A percentile compares a stretch with the other conserved stretches of the same genome.
Conservation (phyloP, 2,888 invertebrate species). For the Abscondita cerata region DNA sequence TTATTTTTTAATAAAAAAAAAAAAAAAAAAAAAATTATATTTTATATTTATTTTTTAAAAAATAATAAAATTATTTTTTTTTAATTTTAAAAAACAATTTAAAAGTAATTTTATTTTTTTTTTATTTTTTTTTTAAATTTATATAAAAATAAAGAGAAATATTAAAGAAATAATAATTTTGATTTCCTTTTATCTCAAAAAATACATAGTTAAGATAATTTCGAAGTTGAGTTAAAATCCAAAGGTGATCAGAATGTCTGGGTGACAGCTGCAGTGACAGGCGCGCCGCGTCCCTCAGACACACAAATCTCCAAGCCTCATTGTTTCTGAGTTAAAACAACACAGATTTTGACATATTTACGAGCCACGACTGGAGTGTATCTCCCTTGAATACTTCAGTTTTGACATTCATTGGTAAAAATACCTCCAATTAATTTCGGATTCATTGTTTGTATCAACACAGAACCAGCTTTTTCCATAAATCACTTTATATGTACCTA, state of each 20-base stretch:
- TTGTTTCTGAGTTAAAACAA: constrained; percentile 60
- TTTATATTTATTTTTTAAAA: too few relatives aligned
- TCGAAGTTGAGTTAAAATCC: constrained; percentile 49
- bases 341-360: constrained; percentile 59
- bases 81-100: too few relatives aligned
- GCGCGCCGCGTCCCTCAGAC: constrained; percentile 52
- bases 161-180: background rate
- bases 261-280: constrained; percentile 57
- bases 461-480: constrained; percentile 21
- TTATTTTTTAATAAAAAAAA: too few relatives aligned
- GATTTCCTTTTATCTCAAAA: constrained; percentile 2
- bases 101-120: too few relatives aligned
- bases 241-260: constrained; percentile 46
- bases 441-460: constrained; percentile 38
- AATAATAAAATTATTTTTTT: too few relatives aligned
- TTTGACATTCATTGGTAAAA: constrained; percentile 52
- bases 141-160: background rate
- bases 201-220: constrained; percentile 22
- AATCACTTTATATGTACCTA: constrained; percentile 21
- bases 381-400: constrained; percentile 42
- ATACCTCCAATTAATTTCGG: constrained; percentile 49
- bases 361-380: constrained; percentile 52
- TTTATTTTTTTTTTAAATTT: too few relatives aligned
- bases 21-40: too few relatives aligned
- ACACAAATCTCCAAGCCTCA: constrained; percentile 58